These are phyloP conservation scores for Gila robusta DNA, from an alignment of 2,797 vertebrate species.

Conservation along the genomic window DNA sequence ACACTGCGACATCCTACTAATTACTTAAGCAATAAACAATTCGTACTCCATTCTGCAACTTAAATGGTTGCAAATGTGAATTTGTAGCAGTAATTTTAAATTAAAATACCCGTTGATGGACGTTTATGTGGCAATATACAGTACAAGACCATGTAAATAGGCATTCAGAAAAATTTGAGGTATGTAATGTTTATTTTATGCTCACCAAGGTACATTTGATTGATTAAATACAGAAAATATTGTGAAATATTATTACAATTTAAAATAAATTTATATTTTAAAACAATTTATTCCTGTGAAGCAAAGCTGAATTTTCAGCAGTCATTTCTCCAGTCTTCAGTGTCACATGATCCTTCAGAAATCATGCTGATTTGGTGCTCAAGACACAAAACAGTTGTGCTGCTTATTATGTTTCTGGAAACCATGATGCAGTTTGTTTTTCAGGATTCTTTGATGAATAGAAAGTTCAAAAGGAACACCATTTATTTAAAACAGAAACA, in stretches of 20 bases:
- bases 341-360: background rate
- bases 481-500: background rate
- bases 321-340: background rate
- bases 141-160: background rate
- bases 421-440: background rate
- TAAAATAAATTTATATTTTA: background rate
- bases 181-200: background rate
- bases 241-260: background rate
- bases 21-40: background rate
- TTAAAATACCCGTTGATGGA: background rate
- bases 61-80: background rate
- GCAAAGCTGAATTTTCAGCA: background rate
- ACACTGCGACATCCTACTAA: background rate
- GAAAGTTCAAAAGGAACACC: background rate
- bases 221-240: background rate
- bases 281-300: background rate
- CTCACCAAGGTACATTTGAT: background rate
- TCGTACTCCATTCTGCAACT: background rate
- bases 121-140: background rate
- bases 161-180: background rate
- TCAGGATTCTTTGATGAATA: background rate
- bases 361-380: background rate
- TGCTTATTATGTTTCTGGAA: background rate
- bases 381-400: background rate
- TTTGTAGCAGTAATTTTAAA: background rate